Evolutionary conservation across 2,113 vertebrate genomes (phyloP).

Genomic region (Setophaga coronata): DNA sequence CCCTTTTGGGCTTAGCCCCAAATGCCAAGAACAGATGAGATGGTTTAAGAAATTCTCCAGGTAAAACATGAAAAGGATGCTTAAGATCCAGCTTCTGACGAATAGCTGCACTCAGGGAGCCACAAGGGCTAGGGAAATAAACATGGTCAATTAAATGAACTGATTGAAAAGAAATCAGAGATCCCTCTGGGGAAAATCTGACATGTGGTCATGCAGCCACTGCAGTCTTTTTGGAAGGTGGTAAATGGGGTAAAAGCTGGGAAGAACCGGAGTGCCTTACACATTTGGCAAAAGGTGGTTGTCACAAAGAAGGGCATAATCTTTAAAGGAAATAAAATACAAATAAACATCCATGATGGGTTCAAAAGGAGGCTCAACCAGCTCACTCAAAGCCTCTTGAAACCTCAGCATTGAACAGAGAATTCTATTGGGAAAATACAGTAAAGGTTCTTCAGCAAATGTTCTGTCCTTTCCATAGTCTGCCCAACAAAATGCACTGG

Average conservation of each 20-base stretch:
- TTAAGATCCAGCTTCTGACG: constrained; percentile 57
- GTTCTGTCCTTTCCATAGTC: not conserved
- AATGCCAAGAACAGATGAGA: constrained; percentile 50
- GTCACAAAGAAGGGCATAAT: constrained; percentile 37
- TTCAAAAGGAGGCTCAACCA: constrained; percentile 41
- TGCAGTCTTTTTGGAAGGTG: not conserved
- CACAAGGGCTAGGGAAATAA: constrained; percentile 58
- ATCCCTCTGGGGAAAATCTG: not conserved
- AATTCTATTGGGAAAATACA: not conserved
- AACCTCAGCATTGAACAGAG: not conserved
- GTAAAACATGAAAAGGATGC: constrained; percentile 65
- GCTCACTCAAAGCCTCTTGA: constrained; percentile 7
- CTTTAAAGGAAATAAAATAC: constrained; percentile 38
- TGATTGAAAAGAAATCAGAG: constrained; percentile 66
- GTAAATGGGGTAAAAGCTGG: constrained; percentile 33
- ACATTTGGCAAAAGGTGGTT: constrained; percentile 5
- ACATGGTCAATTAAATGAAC: constrained; percentile 64
- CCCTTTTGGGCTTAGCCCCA: constrained; percentile 45
- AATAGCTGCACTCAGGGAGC: constrained; percentile 36
- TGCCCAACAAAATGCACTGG: not conserved
- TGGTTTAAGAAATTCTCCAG: constrained; percentile 60
- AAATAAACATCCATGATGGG: constrained; percentile 20
- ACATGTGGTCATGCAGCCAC: constrained; percentile 2
- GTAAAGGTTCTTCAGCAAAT: not conserved
- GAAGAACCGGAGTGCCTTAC: not conserved